Conservation (phyloP, 2,888 invertebrate genomes). For the Parnassius orleans region DNA sequence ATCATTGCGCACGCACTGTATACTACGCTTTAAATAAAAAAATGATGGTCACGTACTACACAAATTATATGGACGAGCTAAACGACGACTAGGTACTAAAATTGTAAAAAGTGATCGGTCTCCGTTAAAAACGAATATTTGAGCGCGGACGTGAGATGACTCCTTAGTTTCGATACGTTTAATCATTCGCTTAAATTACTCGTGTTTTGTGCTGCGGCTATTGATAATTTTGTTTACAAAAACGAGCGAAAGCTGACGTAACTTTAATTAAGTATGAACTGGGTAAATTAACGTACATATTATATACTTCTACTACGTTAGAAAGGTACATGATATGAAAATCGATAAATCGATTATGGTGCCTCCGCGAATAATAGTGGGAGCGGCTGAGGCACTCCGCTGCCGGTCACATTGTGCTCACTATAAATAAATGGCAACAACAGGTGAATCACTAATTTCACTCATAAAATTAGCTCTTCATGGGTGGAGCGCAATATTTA, state of each 20-base stretch:
- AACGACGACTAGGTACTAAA: conserved; percentile 57
- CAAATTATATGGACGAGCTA: conserved; percentile 69
- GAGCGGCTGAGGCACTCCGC: conserved; percentile 61
- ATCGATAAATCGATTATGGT: conserved; percentile 59
- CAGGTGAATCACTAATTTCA: conserved; percentile 81
- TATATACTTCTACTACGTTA: conserved; percentile 27
- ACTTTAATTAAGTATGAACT: conserved; percentile 44
- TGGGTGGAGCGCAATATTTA: conserved; percentile 78
- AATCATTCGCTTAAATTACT: conserved; percentile 62
- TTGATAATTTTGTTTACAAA: conserved; percentile 22
- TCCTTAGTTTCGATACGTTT: conserved; percentile 61
- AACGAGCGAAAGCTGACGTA: conserved; percentile 44
- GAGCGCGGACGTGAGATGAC: conserved; percentile 44
- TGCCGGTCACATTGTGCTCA: conserved; percentile 66
- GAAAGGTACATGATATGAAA: conserved; percentile 32
- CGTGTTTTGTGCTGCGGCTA: conserved; percentile 48
- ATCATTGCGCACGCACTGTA: conserved; percentile 44
- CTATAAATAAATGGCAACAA: conserved; percentile 78
- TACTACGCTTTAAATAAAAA: conserved; percentile 44
- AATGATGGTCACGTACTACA: conserved; percentile 70
- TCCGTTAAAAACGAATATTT: conserved; percentile 42
- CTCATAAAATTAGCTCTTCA: conserved; percentile 76
- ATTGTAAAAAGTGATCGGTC: conserved; percentile 67
- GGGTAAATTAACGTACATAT: conserved; percentile 30
- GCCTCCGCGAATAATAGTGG: conserved; percentile 67